phyloP scores from a whole-genome alignment of 1,140 invertebrate species.

The Sinonovacula constricta region DNA sequence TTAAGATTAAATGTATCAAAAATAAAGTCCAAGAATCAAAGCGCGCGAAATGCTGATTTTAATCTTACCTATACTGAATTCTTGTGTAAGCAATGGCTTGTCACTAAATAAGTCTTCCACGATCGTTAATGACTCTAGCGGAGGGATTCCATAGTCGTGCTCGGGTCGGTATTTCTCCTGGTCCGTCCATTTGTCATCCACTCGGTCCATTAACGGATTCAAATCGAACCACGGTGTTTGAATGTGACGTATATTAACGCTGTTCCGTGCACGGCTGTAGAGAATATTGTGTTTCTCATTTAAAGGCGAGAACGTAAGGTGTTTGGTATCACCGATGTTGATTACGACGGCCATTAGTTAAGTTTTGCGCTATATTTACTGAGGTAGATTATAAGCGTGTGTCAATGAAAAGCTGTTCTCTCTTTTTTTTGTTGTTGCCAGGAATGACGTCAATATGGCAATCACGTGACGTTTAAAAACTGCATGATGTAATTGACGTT shows the following conservation, averaged over 20 bases:
- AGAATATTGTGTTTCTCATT: constrained; percentile 54
- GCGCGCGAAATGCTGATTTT: too few relatives aligned
- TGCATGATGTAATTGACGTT: too few relatives aligned
- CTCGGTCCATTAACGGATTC: constrained; percentile 53
- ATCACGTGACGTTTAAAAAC: too few relatives aligned
- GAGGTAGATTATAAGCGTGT: too few relatives aligned
- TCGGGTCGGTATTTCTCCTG: constrained; percentile 14
- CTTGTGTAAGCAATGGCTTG: constrained; percentile 10
- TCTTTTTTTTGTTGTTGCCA: too few relatives aligned
- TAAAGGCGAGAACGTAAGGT: constrained; percentile 28
- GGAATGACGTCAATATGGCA: too few relatives aligned
- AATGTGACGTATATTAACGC: constrained; percentile 47
- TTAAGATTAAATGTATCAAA: too few relatives aligned
- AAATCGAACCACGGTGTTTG: constrained; percentile 57
- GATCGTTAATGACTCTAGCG: constrained; percentile 51
- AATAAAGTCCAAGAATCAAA: too few relatives aligned
- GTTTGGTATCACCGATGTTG: constrained; percentile 18
- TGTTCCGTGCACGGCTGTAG: constrained; percentile 48
- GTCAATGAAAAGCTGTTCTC: too few relatives aligned
- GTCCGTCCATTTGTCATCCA: constrained; percentile 13
- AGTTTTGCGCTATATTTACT: too few relatives aligned
- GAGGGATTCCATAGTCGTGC: constrained; percentile 25
- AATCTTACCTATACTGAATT: constrained; percentile 49
- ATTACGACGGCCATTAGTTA: constrained; percentile 31
- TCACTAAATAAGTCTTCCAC: constrained; percentile 51